Percentiles rank a stretch among this genome's conserved stretches.
phyloP scores from a whole-genome alignment of 2,797 vertebrate species.

The Alfaro cultratus region DNA sequence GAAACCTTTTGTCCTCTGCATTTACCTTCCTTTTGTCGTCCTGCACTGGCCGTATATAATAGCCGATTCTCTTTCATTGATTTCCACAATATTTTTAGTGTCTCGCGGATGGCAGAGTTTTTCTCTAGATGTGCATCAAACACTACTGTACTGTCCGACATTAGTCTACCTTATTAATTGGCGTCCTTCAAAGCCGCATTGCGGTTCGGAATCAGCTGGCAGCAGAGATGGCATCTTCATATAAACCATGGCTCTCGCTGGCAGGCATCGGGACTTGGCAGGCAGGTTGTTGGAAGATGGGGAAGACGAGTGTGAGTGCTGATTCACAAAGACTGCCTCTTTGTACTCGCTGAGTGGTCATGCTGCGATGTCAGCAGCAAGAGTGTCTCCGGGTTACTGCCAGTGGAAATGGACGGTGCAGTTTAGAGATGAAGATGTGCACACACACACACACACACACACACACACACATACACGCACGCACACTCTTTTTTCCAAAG shows the following conservation, averaged over 20 bases:
- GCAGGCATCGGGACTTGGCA: constrained; percentile 59
- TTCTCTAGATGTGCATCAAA: constrained; percentile 35
- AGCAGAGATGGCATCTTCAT: constrained; percentile 45
- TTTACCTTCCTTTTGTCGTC: neutral
- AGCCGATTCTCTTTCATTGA: neutral
- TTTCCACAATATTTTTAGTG: constrained; percentile 6
- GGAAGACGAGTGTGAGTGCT: constrained; percentile 49
- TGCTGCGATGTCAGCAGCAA: constrained; percentile 54
- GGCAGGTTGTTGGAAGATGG: constrained; percentile 54
- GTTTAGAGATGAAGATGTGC: neutral
- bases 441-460: neutral
- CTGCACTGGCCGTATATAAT: neutral
- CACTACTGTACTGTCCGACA: constrained; percentile 12
- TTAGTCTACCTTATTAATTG: neutral
- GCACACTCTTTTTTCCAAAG: constrained; percentile 17
- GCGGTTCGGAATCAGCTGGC: constrained; percentile 48
- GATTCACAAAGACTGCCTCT: constrained; percentile 58
- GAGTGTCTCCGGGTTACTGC: constrained; percentile 41
- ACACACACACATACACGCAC: neutral
- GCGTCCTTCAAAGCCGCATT: constrained; percentile 36
- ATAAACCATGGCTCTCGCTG: constrained; percentile 44
- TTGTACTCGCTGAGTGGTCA: constrained; percentile 40
- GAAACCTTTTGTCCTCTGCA: constrained; percentile 1
- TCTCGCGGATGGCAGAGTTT: constrained; percentile 5
- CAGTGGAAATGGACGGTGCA: constrained; percentile 27